Conservation (phyloP, 2,797 vertebrate species). For the Uromys caudimaculatus region DNA sequence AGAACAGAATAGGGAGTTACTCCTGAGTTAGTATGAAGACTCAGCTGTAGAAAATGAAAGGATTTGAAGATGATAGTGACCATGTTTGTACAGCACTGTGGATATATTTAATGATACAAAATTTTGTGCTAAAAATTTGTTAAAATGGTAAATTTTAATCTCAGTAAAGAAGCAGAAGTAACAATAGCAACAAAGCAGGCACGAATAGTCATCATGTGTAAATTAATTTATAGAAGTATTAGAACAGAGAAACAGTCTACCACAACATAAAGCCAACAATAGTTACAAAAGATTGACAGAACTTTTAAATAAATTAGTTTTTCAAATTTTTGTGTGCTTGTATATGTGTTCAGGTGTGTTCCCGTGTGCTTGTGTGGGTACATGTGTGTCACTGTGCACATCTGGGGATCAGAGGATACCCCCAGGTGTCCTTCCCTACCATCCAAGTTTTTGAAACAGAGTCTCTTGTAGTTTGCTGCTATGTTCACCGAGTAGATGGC, state of each 20-base stretch:
- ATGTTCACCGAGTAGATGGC: neutral
- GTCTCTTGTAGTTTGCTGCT: neutral
- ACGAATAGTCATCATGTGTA: neutral
- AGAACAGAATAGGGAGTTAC: neutral
- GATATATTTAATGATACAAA: neutral
- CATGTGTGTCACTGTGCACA: neutral
- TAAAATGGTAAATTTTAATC: neutral
- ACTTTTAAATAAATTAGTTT: neutral
- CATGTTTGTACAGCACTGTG: neutral
- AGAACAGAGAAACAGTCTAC: neutral
- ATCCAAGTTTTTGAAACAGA: neutral
- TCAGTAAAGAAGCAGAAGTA: neutral
- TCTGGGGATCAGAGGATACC: neutral
- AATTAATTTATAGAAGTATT: neutral
- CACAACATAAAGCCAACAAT: neutral
- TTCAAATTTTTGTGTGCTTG: neutral
- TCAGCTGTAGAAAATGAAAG: neutral
- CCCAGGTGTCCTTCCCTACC: neutral
- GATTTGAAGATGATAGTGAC: neutral
- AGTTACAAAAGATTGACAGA: neutral
- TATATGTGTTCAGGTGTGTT: neutral
- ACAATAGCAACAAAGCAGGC: neutral
- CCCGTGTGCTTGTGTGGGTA: neutral
- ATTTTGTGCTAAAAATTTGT: neutral
- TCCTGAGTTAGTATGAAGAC: neutral